Percentiles rank a stretch among this genome's conserved stretches.
Conservation (phyloP, 2,888 invertebrate species). For the Dinocampus coccinellae region DNA sequence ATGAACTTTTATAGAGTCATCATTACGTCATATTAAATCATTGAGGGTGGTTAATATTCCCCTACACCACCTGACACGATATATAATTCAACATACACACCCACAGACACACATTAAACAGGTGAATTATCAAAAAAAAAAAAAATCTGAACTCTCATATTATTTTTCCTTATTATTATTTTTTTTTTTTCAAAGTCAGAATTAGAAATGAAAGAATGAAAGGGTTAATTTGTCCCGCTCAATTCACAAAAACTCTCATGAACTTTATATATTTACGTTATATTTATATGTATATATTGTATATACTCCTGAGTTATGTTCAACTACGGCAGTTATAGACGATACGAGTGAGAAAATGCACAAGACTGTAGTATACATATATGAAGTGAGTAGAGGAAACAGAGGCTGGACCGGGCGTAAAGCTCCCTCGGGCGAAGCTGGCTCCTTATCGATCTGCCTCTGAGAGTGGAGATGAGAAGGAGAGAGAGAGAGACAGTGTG, state of each 20-base stretch:
- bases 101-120: not conserved
- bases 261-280: not conserved
- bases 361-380: constrained; percentile 1
- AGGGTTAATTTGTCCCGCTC: not conserved
- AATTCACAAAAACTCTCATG: not conserved
- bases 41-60: constrained; percentile 12
- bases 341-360: constrained; percentile 18
- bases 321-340: not conserved
- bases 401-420: constrained; percentile 62
- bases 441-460: constrained; percentile 68
- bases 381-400: constrained; percentile 47
- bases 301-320: not conserved
- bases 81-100: not conserved
- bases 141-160: too few species aligned
- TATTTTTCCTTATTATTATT: too few species aligned
- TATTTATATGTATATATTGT: not conserved
- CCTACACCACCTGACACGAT: not conserved
- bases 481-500: constrained; percentile 43
- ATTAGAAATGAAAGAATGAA: not conserved
- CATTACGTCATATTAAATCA: constrained; percentile 59
- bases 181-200: too few species aligned
- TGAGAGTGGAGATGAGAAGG: constrained; percentile 52
- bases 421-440: constrained; percentile 62
- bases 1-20: constrained; percentile 32
- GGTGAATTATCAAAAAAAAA: not conserved